Base-by-base conservation (phyloP, 2,113 vertebrate genomes). In the Peucedramus taeniatus region DNA sequence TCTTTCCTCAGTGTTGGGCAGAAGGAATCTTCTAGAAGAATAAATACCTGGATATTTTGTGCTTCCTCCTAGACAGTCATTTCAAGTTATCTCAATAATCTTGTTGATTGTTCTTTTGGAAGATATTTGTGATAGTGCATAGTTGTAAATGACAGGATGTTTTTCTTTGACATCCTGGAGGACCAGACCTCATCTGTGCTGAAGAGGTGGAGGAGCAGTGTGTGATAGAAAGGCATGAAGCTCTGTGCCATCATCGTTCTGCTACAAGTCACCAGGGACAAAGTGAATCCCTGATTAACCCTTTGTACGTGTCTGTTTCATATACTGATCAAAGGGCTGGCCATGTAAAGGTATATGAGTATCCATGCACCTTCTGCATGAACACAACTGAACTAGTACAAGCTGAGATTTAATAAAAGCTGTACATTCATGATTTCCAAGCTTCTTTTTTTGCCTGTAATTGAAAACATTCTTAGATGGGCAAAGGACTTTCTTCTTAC, bases 401-500 rank as follows among this genome's bases (percentile, higher is more conserved):
- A 87, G 56, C 72, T 94, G 80, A 82, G 56, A 57, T 59, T 60
- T 71, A 47, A 33, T 82, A 44, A 74, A 91, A 79, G 49, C 69
- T 88, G 11, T 93, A 75, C 89, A 54, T 87, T 91, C 37, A 33
- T 21, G 13, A 35, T 95, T 89, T 94, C 74, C 39, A 22, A 82
- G 64, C 60, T 80, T 40, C 40, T 89, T 94, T 40, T 89, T 57
- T n/a, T 22, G 49, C 42, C 39, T 82, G 18, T 89, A 37, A 71
- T 74, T 64, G 82, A 83, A 90, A 92, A n/a, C 53, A 60, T 71
- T 94, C 66, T 82, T 96, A 92, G 94, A 66, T 95, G 70, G 94
- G 95, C 95, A 83, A 93, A 96, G 77, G 90, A 75, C 87, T 97
- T 93, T 92, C 81, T 94, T 94, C 96, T 90, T 90, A 85, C 80